Evolutionary conservation across 2,113 vertebrate species (phyloP), one percentile per base, ranked within the genome.

Genomic region (Benitochromis conjunctus): DNA sequence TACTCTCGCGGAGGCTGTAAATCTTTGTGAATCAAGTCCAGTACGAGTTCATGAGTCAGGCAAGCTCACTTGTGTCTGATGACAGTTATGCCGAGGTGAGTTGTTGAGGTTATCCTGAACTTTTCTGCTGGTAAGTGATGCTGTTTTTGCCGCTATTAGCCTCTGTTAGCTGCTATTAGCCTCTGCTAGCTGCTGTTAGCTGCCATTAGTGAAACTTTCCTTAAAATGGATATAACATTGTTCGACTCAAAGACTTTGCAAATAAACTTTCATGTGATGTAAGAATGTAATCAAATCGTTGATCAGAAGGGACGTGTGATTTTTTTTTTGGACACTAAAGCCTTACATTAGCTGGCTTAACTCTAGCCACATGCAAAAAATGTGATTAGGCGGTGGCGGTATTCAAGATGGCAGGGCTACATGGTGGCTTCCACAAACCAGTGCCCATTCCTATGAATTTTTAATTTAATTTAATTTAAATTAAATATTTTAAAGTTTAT

Each of bases 331-430:
- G 1, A 31, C 31, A 62, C 58, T 62, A 9, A 64, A 64, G 18
- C 6, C 60, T 64, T 36, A 62, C 31, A 1, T 62, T 64, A 66
- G 10, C 34, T 66, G 0, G 19, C 34, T 66, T 10, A 41, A 21
- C 34, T 66, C 13, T 66, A 66, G 11, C 11, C 38, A 31, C 26
- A 58, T 58, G 24, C 55, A 58, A 64, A 41, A 41, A 21, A 64
- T 64, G 34, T n/a, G 10, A 64, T 64, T 13, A n/a, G 18, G 60
- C 3, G 0, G n/a, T n/a, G 10, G 26, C 26, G 26, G 60, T 38
- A 38, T 38, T 38, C 31, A 13, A 64, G 0, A 64, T 0, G 1
- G 60, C 34, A 64, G 19, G 34, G 60, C 34, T 21, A 64, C 34
- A 64, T 6, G 38, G 6, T 34, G 34, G 60, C 34, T 38, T 64